Base-by-base conservation (phyloP, 2,797 vertebrate species). In the Myioborus melanocephalus region DNA sequence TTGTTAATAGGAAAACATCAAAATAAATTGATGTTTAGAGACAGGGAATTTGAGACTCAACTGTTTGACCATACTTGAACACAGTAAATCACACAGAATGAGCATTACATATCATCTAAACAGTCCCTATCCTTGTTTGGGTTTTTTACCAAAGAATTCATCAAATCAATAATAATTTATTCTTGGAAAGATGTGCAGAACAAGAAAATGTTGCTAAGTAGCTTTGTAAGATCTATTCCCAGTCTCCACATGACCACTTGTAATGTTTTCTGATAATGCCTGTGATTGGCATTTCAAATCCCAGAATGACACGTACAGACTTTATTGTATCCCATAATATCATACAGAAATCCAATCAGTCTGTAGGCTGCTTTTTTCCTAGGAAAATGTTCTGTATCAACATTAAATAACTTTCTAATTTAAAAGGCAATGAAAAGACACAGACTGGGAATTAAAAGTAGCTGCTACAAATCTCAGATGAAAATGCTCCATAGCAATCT, bases 371-470 rank as follows among this genome's bases (percentile, higher is more conserved):
- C 0, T 89, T 89, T 43, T 85, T n/a, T 77, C 22, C 68, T 73
- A 80, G 70, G 75, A 91, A 92, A 92, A 56, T 13, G 6, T 24
- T 78, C 56, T 86, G 41, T 64, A 47, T 85, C 78, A 65, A 47
- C 30, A 52, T 85, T 85, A 81, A 96, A 76, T 91, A 93, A 71
- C 76, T 68, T 85, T 55, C 65, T 91, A 66, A 94, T 94, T 90
- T 75, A 89, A 86, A 94, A 96, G 37, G 41, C 93, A 95, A 60
- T 82, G 61, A 96, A 89, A 94, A 94, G 61, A 47, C 52, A 76
- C 35, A 82, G 55, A 12, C 35, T 78, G 70, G 78, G 61, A 91
- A 92, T 92, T 83, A 83, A 94, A 81, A 59, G 35, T 72, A 83
- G 69, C 43, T 68, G 79, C 87, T 78, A 83, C 82, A 91, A 82